Conservation (phyloP, 2,797 vertebrate species). For the Emys orbicularis region DNA sequence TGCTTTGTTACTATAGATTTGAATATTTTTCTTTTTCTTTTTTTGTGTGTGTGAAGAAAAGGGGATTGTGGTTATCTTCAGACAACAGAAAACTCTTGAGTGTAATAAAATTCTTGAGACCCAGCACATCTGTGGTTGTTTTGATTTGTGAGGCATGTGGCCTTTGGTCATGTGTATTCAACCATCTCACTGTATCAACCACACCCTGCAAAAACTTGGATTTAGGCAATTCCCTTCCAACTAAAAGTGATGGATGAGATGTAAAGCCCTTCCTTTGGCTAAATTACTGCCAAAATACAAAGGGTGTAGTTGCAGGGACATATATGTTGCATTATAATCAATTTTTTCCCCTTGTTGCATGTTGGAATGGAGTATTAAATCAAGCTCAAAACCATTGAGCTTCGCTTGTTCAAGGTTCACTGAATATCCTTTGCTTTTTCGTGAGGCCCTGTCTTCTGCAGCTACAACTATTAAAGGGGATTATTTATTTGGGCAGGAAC, state of each 20-base stretch:
- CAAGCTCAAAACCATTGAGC: conserved; percentile 33
- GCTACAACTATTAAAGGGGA: neutral
- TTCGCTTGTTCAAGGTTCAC: conserved; percentile 42
- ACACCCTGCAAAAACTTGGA: conserved; percentile 71
- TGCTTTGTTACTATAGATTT: conserved; percentile 36
- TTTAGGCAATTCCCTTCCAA: conserved; percentile 67
- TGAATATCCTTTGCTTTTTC: conserved; percentile 51
- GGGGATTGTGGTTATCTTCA: conserved; percentile 21
- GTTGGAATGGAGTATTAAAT: conserved; percentile 55
- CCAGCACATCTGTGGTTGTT: conserved; percentile 7
- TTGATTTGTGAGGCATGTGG: conserved; percentile 59
- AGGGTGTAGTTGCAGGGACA: conserved; percentile 51
- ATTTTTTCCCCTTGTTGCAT: conserved; percentile 50
- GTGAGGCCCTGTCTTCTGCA: neutral
- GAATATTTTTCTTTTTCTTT: neutral
- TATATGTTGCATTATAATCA: conserved; percentile 71
- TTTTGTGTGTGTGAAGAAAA: neutral
- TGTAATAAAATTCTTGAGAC: conserved; percentile 32
- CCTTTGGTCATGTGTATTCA: conserved; percentile 34
- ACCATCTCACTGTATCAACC: conserved; percentile 44
- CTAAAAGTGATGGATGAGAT: conserved; percentile 62
- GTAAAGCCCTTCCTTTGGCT: conserved; percentile 76
- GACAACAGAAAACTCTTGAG: conserved; percentile 11
- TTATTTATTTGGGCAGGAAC: conserved; percentile 48
- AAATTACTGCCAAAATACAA: conserved; percentile 74